Evolutionary conservation across 2,888 invertebrate genomes (phyloP).

Genomic region (Ophioninae sp.): DNA sequence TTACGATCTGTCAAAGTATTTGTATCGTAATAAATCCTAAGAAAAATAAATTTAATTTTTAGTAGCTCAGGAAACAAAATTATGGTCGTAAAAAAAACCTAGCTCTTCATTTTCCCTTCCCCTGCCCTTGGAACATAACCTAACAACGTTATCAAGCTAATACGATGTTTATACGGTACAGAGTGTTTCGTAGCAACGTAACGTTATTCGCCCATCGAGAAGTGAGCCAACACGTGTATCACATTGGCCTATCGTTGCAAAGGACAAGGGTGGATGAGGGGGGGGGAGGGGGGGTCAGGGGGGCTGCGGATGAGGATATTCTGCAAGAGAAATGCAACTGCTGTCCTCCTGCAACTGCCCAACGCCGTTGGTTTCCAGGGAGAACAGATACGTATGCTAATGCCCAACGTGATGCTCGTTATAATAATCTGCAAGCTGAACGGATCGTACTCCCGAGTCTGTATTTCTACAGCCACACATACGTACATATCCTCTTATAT

Average conservation of each 20-base stretch:
- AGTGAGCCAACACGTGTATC: slow-evolving; percentile 23
- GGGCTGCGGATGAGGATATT: slow-evolving; percentile 45
- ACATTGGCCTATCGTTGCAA: slow-evolving; percentile 6
- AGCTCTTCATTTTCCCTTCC: background rate
- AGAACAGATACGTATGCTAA: slow-evolving; percentile 78
- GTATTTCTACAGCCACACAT: slow-evolving; percentile 37
- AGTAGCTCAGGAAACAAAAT: no score
- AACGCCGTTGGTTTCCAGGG: slow-evolving; percentile 65
- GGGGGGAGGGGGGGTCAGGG: slow-evolving; percentile 3
- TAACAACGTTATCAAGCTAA: slow-evolving; percentile 39
- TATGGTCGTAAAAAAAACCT: no score
- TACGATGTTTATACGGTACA: slow-evolving; percentile 27
- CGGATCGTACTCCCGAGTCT: slow-evolving; percentile 56
- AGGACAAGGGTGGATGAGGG: slow-evolving; percentile 10
- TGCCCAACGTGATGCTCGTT: slow-evolving; percentile 76
- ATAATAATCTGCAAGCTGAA: slow-evolving; percentile 78
- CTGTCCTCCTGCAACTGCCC: slow-evolving; percentile 54
- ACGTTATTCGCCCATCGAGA: slow-evolving; percentile 19
- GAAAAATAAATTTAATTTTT: no score
- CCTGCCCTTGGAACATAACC: background rate
- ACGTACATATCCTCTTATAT: slow-evolving; percentile 23
- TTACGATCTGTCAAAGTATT: no score
- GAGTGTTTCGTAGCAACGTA: slow-evolving; percentile 17
- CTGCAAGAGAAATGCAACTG: slow-evolving; percentile 42
- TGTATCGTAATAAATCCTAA: no score